Percentiles rank a stretch among this genome's conserved stretches.
phyloP scores from a whole-genome alignment of 1,140 invertebrate species.

The Leptinotarsa defecta region DNA sequence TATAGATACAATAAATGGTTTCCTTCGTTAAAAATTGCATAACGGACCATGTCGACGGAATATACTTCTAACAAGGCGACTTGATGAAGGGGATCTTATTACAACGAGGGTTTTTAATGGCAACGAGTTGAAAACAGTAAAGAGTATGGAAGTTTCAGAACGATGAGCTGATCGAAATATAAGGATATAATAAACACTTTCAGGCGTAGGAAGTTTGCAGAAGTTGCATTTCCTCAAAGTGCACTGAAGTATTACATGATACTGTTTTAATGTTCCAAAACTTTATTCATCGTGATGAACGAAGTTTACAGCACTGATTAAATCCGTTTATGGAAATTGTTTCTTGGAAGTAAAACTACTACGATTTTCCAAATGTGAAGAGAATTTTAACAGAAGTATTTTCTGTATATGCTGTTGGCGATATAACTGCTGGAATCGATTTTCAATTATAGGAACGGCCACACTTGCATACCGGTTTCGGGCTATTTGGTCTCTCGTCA shows the following conservation, averaged over 20 bases:
- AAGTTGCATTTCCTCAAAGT: constrained; percentile 32
- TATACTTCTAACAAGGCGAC: background rate
- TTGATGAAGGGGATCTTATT: constrained; percentile 25
- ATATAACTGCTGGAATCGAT: no score
- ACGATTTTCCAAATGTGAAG: no score
- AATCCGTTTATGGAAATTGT: no score
- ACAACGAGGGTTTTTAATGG: constrained; percentile 30
- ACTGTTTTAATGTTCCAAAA: background rate
- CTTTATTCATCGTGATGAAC: constrained; percentile 3
- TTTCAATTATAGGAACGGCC: no score
- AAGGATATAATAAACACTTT: constrained; percentile 3
- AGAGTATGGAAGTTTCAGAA: constrained; percentile 6
- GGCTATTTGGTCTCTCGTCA: no score
- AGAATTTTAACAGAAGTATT: no score
- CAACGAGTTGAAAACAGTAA: constrained; percentile 29
- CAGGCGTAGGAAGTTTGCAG: constrained; percentile 4
- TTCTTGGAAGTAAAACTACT: no score
- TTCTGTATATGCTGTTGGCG: no score
- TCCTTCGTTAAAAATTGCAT: constrained; percentile 6
- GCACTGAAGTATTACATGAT: constrained; percentile 29
- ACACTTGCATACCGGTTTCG: no score
- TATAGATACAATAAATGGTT: background rate
- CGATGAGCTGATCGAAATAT: constrained; percentile 10
- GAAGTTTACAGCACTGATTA: background rate
- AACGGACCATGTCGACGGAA: background rate